A percentile compares a stretch with the other conserved stretches of the same genome.
Evolutionary conservation across 35 echinoderm and acorn worm genomes (phyloP).

Genomic region (Amphiura filiformis): DNA sequence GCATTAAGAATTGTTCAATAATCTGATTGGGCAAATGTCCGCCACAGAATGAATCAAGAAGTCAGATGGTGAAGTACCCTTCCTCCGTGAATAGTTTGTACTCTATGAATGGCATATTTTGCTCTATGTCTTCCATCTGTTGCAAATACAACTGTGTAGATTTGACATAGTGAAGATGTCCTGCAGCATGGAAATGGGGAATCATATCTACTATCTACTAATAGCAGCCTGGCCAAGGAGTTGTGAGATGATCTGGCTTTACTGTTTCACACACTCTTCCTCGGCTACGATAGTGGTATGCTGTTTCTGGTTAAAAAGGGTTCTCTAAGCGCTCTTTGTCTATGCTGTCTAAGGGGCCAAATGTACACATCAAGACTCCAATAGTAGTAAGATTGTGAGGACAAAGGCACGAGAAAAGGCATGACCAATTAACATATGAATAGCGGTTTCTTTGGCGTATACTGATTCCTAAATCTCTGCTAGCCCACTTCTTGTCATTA

Average conservation of each 20-base stretch:
- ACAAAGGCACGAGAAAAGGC: constrained; percentile 21
- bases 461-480: constrained; percentile 37
- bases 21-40: too few relatives aligned
- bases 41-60: too few relatives aligned
- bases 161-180: too few relatives aligned
- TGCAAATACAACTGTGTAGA: too few relatives aligned
- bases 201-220: constrained; percentile 31
- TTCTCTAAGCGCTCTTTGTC: too few relatives aligned
- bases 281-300: too few relatives aligned
- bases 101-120: too few relatives aligned
- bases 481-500: constrained; percentile 48
- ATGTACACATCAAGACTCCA: constrained; percentile 37
- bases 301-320: too few relatives aligned
- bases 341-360: constrained; percentile 13
- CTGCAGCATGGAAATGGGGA: not conserved
- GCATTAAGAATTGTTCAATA: too few relatives aligned
- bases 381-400: not conserved
- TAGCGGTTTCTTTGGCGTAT: constrained; percentile 35
- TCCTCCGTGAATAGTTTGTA: too few relatives aligned
- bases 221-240: constrained; percentile 20
- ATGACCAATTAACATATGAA: constrained; percentile 41
- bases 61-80: too few relatives aligned
- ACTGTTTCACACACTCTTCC: not conserved
- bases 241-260: constrained; percentile 39
- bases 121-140: too few relatives aligned